Evolutionary conservation across 2,888 invertebrate species (phyloP), one percentile per base, ranked within the genome.

Genomic region (Blastobasis adustella): DNA sequence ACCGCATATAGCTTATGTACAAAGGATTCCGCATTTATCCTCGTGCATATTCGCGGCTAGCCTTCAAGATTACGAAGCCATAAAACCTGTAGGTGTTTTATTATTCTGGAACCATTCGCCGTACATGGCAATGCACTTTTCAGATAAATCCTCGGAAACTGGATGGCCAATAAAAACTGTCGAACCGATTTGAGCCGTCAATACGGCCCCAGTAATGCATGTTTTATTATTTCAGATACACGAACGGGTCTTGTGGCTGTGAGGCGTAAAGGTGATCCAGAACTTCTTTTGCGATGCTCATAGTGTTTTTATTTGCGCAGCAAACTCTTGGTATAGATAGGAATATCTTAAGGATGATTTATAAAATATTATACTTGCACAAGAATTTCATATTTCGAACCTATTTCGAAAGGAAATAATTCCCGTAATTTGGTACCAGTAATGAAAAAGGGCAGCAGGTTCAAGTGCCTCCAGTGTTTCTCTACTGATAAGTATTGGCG

Each of bases 61-160:
- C 55, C 53, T 53, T 50, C 50, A 45, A 56, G 59, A 65, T 67
- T 68, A 63, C 66, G 57, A 60, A 61, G 51, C 59, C 65, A 75
- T 80, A 78, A 79, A 82, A 78, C 61, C 66, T 67, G 67, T 72
- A 64, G 67, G 62, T 73, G 66, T 79, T 82, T 82, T 82, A 82
- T 76, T 80, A 77, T 81, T 77, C 76, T 48, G 41, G 58, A 56
- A 61, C 69, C 73, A 70, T 76, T 75, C 63, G 49, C 51, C 54
- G 62, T 71, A 83, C 84, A 83, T 64, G 73, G 75, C 71, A 73
- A 67, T 77, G 83, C 83, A 84, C 83, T 82, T 69, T 65, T 63
- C 65, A 66, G 68, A 78, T 75, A 70, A 71, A 71, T 69, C 63
- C 65, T 59, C 56, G 49, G 61, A 59, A 65, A 53, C 55, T 59